These are phyloP conservation scores for Drosophila nikananu DNA, from an alignment of 1,140 invertebrate species.

Conservation along the genomic window DNA sequence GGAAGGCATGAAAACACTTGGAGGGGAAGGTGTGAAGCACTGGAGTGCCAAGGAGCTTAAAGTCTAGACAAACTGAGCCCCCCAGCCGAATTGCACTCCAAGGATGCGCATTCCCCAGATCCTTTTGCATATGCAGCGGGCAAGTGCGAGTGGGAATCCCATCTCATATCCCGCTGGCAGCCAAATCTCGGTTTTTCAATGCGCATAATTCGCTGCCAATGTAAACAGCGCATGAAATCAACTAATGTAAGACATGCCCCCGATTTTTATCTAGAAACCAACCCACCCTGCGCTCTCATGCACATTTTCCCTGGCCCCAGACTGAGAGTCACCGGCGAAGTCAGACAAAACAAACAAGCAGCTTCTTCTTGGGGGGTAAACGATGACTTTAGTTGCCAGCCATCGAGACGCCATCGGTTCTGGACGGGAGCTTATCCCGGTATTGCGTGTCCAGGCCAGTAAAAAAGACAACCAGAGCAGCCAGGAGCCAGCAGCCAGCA, in stretches of 20 bases:
- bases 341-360: slow-evolving; percentile 79
- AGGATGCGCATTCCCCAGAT: not conserved
- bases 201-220: slow-evolving; percentile 83
- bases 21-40: slow-evolving; percentile 1
- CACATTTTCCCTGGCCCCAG: not conserved
- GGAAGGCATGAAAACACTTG: slow-evolving; percentile 4
- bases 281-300: too few relatives aligned
- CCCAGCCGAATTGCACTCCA: slow-evolving; percentile 5
- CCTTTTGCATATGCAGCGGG: slow-evolving; percentile 5
- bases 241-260: slow-evolving; percentile 74
- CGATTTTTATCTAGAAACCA: not conserved
- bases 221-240: slow-evolving; percentile 84
- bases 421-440: slow-evolving; percentile 33
- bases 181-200: slow-evolving; percentile 71
- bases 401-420: slow-evolving; percentile 71
- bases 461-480: slow-evolving; percentile 26
- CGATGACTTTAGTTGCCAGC: slow-evolving; percentile 65
- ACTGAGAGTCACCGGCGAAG: slow-evolving; percentile 42
- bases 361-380: slow-evolving; percentile 50
- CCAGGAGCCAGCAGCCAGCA: not conserved
- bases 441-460: slow-evolving; percentile 61
- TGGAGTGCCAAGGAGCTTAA: slow-evolving; percentile 25
- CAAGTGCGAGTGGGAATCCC: not conserved
- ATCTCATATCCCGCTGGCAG: slow-evolving; percentile 51
- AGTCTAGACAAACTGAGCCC: slow-evolving; percentile 27